A percentile compares a stretch with the other conserved stretches of the same genome.
phyloP scores from a whole-genome alignment of 2,113 vertebrate genomes.

The Paratilapia polleni region DNA sequence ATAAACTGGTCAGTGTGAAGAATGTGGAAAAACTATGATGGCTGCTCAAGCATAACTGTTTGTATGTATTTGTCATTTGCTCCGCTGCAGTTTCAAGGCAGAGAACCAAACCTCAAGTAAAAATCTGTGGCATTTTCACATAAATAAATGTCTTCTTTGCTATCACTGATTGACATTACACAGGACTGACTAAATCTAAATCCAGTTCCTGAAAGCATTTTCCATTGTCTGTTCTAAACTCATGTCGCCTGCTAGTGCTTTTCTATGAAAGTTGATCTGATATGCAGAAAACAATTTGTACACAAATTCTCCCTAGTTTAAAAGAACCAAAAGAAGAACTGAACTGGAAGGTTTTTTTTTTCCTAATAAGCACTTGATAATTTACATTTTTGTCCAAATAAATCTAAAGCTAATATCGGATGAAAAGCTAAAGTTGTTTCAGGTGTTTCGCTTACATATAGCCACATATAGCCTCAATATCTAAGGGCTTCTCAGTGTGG shows the following conservation, averaged over 20 bases:
- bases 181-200: conserved; percentile 23
- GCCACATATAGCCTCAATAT: too few relatives aligned
- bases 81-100: conserved; percentile 48
- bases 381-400: too few relatives aligned
- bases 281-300: not conserved
- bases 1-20: conserved; percentile 22
- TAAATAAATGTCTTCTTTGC: conserved; percentile 47
- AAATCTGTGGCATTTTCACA: conserved; percentile 62
- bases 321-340: not conserved
- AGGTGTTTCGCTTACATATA: too few relatives aligned
- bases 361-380: too few relatives aligned
- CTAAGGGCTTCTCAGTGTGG: too few relatives aligned
- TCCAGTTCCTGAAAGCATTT: conserved; percentile 20
- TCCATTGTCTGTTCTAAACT: conserved; percentile 8
- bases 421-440: too few relatives aligned
- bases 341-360: too few relatives aligned
- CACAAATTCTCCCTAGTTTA: not conserved
- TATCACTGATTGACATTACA: conserved; percentile 43
- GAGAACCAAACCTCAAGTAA: conserved; percentile 53
- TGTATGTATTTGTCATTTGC: conserved; percentile 41
- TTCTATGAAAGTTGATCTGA: not conserved
- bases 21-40: conserved; percentile 20
- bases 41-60: conserved; percentile 25
- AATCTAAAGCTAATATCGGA: too few relatives aligned
- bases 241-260: not conserved